Evolutionary conservation across 2,113 vertebrate genomes (phyloP).

Genomic region (Microtus montanus): DNA sequence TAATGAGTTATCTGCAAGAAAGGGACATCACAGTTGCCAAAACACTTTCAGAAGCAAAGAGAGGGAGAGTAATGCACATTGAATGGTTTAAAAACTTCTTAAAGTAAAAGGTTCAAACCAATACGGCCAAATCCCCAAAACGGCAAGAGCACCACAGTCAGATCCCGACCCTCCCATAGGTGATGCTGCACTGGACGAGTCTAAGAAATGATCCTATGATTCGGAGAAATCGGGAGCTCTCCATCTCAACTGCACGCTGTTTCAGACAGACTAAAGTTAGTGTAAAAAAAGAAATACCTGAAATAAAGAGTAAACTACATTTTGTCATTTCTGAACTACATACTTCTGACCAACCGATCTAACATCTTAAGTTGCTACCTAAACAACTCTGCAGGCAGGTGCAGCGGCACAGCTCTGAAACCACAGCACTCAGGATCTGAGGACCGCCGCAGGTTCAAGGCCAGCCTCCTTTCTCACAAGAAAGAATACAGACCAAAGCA

Average conservation of each 20-base stretch:
- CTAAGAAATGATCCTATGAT: background rate
- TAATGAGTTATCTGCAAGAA: background rate
- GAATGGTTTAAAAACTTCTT: background rate
- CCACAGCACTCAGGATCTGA: background rate
- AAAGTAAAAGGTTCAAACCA: background rate
- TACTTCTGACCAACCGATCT: background rate
- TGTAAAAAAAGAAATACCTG: background rate
- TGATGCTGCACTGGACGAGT: background rate
- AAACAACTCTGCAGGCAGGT: background rate
- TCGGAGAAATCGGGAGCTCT: background rate
- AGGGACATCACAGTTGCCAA: background rate
- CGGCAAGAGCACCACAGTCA: background rate
- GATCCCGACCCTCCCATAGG: background rate
- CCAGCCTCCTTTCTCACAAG: background rate
- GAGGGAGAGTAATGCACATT: background rate
- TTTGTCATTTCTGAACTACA: conserved; percentile 11
- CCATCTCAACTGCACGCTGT: background rate
- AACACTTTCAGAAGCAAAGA: background rate
- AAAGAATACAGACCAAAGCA: background rate
- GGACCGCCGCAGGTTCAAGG: background rate
- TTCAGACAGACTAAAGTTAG: conserved; percentile 35
- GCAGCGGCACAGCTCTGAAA: background rate
- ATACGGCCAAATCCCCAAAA: background rate
- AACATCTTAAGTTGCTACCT: background rate
- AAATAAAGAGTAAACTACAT: background rate